Evolutionary conservation across 2,888 invertebrate species (phyloP).

Genomic region (Volucella inanis): DNA sequence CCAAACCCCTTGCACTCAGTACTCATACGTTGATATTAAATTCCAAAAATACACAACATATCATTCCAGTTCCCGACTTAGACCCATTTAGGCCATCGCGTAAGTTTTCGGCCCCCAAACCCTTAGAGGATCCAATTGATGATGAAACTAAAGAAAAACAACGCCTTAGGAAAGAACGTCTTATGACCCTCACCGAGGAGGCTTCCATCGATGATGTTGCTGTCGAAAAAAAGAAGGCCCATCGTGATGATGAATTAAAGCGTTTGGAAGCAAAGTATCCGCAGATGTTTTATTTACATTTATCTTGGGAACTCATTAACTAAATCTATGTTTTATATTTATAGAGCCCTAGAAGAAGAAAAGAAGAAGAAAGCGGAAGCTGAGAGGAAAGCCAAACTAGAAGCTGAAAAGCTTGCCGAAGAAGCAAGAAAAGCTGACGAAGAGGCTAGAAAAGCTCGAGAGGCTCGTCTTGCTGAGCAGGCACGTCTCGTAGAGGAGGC

Average conservation of each 20-base stretch:
- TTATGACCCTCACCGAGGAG: constrained; percentile 84
- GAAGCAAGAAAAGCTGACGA: constrained; percentile 74
- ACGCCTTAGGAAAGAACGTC: constrained; percentile 86
- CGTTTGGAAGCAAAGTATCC: constrained; percentile 83
- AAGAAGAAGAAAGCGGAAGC: constrained; percentile 84
- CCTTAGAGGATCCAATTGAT: constrained; percentile 85
- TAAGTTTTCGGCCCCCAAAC: constrained; percentile 86
- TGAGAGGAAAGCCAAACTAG: constrained; percentile 82
- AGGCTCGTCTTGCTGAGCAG: constrained; percentile 83
- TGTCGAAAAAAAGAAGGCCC: constrained; percentile 84
- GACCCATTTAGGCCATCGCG: constrained; percentile 88
- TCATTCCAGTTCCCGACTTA: constrained; percentile 84
- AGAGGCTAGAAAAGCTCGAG: constrained; percentile 78
- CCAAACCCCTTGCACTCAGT: constrained; percentile 32
- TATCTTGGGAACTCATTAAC: not conserved
- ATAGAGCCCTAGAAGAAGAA: constrained; percentile 85
- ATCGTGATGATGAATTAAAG: constrained; percentile 84
- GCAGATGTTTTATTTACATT: not conserved
- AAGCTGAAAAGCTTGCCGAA: constrained; percentile 77
- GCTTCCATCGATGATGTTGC: constrained; percentile 79
- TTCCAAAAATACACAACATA: constrained; percentile 61
- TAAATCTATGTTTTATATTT: constrained; percentile 37
- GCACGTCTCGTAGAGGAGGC: constrained; percentile 79
- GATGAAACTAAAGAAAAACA: constrained; percentile 86
- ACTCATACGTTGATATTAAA: constrained; percentile 52